phyloP scores from a whole-genome alignment of 2,888 invertebrate species.

The Caenorhabditis wallacei region DNA sequence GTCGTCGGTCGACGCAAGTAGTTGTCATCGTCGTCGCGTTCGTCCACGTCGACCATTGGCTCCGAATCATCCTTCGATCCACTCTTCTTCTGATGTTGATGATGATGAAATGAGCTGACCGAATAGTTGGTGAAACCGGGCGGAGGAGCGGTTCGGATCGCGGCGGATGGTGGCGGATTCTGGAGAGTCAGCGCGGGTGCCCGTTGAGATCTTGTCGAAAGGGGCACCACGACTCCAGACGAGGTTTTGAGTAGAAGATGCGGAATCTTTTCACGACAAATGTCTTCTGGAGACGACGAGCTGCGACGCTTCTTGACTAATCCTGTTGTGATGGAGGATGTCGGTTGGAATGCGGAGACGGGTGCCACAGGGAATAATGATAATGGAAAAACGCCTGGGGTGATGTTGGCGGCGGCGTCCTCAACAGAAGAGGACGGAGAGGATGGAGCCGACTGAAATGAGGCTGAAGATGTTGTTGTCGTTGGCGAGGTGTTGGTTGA shows the following conservation, averaged over 20 bases:
- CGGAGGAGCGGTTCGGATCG: slow-evolving; percentile 36
- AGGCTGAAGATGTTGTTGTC: slow-evolving; percentile 21
- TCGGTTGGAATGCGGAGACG: background rate
- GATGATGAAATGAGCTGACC: background rate
- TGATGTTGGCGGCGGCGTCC: slow-evolving; percentile 5
- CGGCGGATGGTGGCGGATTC: slow-evolving; percentile 18
- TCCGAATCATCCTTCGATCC: slow-evolving; percentile 17
- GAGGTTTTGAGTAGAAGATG: slow-evolving; percentile 60
- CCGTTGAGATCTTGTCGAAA: slow-evolving; percentile 13
- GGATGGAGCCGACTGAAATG: slow-evolving; percentile 26
- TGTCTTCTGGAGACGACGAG: slow-evolving; percentile 69
- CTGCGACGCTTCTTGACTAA: slow-evolving; percentile 69
- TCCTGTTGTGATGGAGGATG: slow-evolving; percentile 67
- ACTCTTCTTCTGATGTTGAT: no score
- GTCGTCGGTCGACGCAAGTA: slow-evolving; percentile 26
- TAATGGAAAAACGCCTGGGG: slow-evolving; percentile 67
- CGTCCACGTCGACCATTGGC: slow-evolving; percentile 4
- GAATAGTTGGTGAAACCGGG: slow-evolving; percentile 6
- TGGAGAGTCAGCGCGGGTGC: slow-evolving; percentile 11
- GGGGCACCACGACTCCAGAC: slow-evolving; percentile 32
- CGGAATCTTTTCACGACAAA: slow-evolving; percentile 64
- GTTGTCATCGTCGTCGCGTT: background rate
- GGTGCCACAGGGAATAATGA: slow-evolving; percentile 1
- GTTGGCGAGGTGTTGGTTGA: slow-evolving; percentile 33
- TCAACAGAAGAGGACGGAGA: slow-evolving; percentile 11